Conservation (phyloP, 2,888 invertebrate species). For the Trypoxylon attenuatum region DNA sequence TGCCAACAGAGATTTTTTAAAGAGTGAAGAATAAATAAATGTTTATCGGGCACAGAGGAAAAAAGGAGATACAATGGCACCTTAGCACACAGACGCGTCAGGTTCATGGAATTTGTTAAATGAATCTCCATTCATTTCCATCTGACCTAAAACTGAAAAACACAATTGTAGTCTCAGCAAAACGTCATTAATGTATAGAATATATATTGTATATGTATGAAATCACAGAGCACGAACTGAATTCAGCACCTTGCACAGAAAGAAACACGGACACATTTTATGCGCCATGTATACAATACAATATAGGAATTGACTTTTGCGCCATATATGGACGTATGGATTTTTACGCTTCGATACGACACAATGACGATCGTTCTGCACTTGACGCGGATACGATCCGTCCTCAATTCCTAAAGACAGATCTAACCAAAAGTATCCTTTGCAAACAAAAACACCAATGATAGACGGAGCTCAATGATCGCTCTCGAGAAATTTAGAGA, state of each 20-base stretch:
- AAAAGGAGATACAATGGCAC: no score
- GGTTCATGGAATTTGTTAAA: no score
- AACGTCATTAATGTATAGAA: not conserved
- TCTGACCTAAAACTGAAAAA: not conserved
- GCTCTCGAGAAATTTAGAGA: slow-evolving; percentile 27
- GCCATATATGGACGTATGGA: slow-evolving; percentile 18
- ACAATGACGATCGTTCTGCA: slow-evolving; percentile 8
- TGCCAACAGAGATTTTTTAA: no score
- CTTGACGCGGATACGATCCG: not conserved
- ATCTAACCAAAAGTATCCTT: slow-evolving; percentile 13
- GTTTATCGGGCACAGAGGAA: no score
- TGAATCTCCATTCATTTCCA: no score
- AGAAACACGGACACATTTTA: slow-evolving; percentile 5
- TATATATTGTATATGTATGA: slow-evolving; percentile 2
- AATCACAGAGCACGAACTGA: not conserved
- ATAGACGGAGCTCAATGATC: slow-evolving; percentile 13
- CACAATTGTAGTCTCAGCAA: not conserved
- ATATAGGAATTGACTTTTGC: slow-evolving; percentile 31
- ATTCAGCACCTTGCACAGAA: slow-evolving; percentile 6
- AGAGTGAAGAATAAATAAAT: no score
- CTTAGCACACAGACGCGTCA: no score
- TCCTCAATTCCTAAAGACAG: slow-evolving; percentile 6
- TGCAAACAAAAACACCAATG: slow-evolving; percentile 6
- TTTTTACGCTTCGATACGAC: slow-evolving; percentile 24
- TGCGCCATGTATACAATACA: not conserved